Percentiles rank a stretch among this genome's conserved stretches.
Conservation (phyloP, 2,797 vertebrate species). For the Micromesistius poutassou region DNA sequence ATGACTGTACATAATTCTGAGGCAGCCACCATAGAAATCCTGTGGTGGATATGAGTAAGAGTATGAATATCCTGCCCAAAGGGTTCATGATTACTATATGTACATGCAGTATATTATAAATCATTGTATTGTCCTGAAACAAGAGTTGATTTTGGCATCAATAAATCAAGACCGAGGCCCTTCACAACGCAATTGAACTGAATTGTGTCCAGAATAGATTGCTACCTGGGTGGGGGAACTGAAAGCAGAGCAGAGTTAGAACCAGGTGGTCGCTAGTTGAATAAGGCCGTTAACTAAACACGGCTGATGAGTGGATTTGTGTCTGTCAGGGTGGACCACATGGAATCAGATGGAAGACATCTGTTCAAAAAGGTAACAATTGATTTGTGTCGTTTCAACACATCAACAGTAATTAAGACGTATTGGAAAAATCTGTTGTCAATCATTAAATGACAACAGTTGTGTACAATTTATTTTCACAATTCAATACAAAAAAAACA, state of each 20-base stretch:
- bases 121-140: neutral
- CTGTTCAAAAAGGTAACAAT: slow-evolving; percentile 65
- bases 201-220: neutral
- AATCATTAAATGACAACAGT: neutral
- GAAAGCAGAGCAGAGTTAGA: too few species aligned
- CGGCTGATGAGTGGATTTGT: slow-evolving; percentile 35
- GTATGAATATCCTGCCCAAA: neutral
- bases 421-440: neutral
- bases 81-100: neutral
- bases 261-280: neutral
- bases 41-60: neutral
- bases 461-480: neutral
- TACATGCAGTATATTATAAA: neutral
- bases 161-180: neutral
- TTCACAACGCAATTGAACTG: neutral
- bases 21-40: neutral
- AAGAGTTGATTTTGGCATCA: neutral
- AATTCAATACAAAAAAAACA: too few species aligned
- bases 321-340: slow-evolving; percentile 55
- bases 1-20: slow-evolving; percentile 3
- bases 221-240: too few species aligned
- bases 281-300: neutral
- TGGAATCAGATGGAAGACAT: slow-evolving; percentile 56
- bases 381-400: slow-evolving; percentile 12
- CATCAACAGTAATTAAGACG: neutral